These are phyloP conservation scores for Anneissia japonica DNA, from an alignment of 35 echinoderm and acorn worm species.

Conservation along the genomic window DNA sequence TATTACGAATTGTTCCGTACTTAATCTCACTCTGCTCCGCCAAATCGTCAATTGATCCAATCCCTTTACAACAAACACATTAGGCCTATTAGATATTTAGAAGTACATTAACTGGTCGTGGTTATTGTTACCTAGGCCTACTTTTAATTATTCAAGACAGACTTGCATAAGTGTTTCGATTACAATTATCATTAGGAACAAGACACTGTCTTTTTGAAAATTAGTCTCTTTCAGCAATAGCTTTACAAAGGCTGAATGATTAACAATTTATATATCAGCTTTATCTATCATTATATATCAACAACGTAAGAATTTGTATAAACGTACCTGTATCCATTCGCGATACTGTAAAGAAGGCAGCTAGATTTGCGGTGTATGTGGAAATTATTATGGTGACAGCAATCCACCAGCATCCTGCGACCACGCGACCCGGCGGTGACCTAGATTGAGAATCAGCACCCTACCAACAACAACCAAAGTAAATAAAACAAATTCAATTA, in stretches of 20 bases:
- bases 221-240: too few species aligned
- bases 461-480: not conserved
- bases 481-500: too few species aligned
- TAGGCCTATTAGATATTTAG: not conserved
- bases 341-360: slow-evolving; percentile 2
- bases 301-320: too few species aligned
- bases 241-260: too few species aligned
- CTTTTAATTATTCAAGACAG: too few species aligned
- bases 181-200: too few species aligned
- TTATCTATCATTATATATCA: too few species aligned
- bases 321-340: slow-evolving; percentile 16
- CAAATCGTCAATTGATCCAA: slow-evolving; percentile 10
- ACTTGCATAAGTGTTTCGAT: not conserved
- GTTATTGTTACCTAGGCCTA: too few species aligned
- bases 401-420: slow-evolving; percentile 8
- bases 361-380: slow-evolving; percentile 1
- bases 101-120: not conserved
- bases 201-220: too few species aligned
- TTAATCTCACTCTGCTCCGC: not conserved
- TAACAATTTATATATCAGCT: too few species aligned
- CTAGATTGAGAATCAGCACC: not conserved
- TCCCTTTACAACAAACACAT: not conserved
- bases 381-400: slow-evolving; percentile 11
- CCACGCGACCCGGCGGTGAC: not conserved
- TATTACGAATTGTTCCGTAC: not conserved